Conservation (phyloP, 2,797 vertebrate species). For the Acomys russatus region DNA sequence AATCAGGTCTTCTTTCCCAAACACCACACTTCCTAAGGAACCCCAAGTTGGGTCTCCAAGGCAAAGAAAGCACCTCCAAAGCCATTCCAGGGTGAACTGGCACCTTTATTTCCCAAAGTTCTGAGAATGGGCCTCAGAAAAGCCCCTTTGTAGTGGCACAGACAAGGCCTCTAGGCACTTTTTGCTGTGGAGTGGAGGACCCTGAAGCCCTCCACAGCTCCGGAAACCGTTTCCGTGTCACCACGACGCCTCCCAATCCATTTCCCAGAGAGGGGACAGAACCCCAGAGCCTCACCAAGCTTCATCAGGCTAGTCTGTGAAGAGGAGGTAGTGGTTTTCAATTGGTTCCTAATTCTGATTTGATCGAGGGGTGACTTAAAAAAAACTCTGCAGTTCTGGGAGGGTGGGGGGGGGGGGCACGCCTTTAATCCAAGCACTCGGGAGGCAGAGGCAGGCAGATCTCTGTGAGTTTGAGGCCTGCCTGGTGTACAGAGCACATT, state of each 20-base stretch:
- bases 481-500: too few relatives aligned
- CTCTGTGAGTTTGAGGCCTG: too few relatives aligned
- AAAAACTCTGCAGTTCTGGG: neutral
- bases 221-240: constrained; percentile 16
- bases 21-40: constrained; percentile 17
- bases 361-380: neutral
- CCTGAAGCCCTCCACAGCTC: neutral
- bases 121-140: neutral
- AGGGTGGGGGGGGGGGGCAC: too few relatives aligned
- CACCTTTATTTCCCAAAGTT: constrained; percentile 59
- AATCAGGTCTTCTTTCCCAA: constrained; percentile 36
- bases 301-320: neutral
- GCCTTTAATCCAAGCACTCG: too few relatives aligned
- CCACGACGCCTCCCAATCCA: neutral
- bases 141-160: neutral
- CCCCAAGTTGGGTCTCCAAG: constrained; percentile 32
- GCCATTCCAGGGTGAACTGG: neutral
- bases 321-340: neutral
- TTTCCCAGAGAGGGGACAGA: neutral
- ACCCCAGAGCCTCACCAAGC: neutral
- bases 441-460: too few relatives aligned
- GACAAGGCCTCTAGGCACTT: neutral
- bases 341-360: neutral
- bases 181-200: neutral
- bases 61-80: constrained; percentile 9